These are phyloP conservation scores for Rhaphigaster nebulosa DNA, from an alignment of 2,888 invertebrate species.

Conservation along the genomic window DNA sequence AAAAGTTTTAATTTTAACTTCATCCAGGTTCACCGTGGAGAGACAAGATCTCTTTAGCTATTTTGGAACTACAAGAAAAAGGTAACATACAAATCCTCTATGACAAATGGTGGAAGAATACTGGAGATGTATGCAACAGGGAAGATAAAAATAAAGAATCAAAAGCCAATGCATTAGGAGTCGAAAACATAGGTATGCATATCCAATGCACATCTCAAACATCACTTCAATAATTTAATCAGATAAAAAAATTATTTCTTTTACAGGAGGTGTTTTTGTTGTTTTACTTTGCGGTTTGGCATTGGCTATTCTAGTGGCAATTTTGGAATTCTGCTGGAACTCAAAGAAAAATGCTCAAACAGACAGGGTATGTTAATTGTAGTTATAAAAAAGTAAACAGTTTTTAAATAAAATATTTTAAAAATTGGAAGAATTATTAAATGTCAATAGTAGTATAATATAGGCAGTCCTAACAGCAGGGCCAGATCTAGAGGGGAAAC, in stretches of 20 bases:
- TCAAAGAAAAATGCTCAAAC: constrained; percentile 89
- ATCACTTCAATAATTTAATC: neutral
- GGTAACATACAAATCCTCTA: constrained; percentile 93
- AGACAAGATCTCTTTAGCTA: constrained; percentile 95
- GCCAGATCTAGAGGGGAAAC: too few species aligned
- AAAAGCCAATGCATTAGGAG: constrained; percentile 92
- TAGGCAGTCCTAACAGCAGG: too few species aligned
- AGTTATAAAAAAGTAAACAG: neutral
- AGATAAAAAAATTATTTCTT: constrained; percentile 58
- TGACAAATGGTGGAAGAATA: constrained; percentile 99
- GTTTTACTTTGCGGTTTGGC: constrained; percentile 93
- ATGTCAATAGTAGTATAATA: too few species aligned
- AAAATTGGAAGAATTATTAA: too few species aligned
- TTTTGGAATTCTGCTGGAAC: constrained; percentile 95
- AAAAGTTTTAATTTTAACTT: neutral
- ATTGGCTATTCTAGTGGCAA: constrained; percentile 90
- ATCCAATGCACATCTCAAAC: neutral
- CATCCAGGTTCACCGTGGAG: constrained; percentile 87
- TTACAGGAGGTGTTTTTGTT: constrained; percentile 93
- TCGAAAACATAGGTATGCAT: constrained; percentile 84
- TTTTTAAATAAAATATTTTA: too few species aligned
- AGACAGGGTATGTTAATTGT: constrained; percentile 73
- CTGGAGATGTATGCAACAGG: constrained; percentile 89
- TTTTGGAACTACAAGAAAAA: constrained; percentile 94
- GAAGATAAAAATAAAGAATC: constrained; percentile 91